A percentile compares a stretch with the other conserved stretches of the same genome.
These are phyloP conservation scores for Trypoxylon attenuatum DNA, from an alignment of 2,888 invertebrate genomes.

Conservation along the genomic window DNA sequence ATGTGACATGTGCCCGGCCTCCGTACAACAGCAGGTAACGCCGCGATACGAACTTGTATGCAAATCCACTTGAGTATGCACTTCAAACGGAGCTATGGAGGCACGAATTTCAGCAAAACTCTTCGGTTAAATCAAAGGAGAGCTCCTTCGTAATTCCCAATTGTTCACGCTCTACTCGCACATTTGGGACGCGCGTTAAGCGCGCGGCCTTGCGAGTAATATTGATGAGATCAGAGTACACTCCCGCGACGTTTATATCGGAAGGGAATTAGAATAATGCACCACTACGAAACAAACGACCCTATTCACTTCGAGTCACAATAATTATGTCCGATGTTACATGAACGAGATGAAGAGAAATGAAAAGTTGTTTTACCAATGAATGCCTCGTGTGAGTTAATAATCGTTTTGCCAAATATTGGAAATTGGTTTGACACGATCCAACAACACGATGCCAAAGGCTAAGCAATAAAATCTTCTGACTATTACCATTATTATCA, in stretches of 20 bases:
- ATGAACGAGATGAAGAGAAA: neutral
- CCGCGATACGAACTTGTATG: conserved; percentile 67
- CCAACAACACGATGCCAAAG: too few species aligned
- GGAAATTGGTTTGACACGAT: neutral
- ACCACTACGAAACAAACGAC: neutral
- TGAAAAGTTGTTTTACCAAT: too few species aligned
- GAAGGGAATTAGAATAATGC: too few species aligned
- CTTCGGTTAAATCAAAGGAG: conserved; percentile 59
- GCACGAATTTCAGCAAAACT: conserved; percentile 59
- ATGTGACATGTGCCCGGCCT: conserved; percentile 70
- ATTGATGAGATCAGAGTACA: conserved; percentile 3
- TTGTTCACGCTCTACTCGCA: conserved; percentile 25
- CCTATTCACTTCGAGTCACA: too few species aligned
- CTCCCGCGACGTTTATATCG: too few species aligned
- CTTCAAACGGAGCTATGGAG: conserved; percentile 46
- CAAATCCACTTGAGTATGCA: conserved; percentile 66
- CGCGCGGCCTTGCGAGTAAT: neutral
- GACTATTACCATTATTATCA: conserved; percentile 36
- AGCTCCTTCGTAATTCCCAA: conserved; percentile 36
- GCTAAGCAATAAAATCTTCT: conserved; percentile 22
- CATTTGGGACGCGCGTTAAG: conserved; percentile 12
- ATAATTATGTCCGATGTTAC: neutral
- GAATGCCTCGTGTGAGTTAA: neutral
- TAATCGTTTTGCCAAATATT: neutral
- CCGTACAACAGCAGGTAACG: conserved; percentile 57